Conservation (phyloP, 2,113 vertebrate species). For the Strix uralensis region DNA sequence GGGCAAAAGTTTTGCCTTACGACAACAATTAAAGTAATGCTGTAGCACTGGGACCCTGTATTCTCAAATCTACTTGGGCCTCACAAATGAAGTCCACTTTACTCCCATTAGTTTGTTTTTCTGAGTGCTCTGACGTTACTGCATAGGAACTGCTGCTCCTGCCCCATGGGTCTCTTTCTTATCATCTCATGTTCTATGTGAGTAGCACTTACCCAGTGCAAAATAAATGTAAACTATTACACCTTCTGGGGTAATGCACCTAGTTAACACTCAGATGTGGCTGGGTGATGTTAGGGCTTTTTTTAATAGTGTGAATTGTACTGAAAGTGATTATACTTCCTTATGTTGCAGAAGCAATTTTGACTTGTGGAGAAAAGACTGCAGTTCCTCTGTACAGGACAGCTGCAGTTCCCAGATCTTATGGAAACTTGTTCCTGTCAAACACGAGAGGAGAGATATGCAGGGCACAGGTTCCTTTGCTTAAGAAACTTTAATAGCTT, state of each 20-base stretch:
- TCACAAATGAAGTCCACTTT: not conserved
- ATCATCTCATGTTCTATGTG: not conserved
- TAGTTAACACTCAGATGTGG: not conserved
- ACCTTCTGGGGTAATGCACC: not conserved
- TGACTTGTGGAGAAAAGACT: not conserved
- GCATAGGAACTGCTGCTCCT: not conserved
- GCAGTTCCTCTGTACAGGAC: not conserved
- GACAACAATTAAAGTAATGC: not conserved
- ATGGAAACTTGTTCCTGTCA: not conserved
- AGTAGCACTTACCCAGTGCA: not conserved
- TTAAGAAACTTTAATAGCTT: not conserved
- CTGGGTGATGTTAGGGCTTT: not conserved
- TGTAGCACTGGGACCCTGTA: not conserved
- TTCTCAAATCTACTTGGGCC: not conserved
- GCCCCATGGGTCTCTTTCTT: not conserved
- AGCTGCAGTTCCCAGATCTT: not conserved
- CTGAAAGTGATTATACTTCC: not conserved
- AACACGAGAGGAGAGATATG: not conserved
- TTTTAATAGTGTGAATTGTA: not conserved
- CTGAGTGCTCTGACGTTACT: not conserved
- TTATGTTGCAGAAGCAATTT: not conserved
- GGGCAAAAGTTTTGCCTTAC: not conserved
- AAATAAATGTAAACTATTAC: rapidly evolving
- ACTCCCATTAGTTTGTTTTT: not conserved
- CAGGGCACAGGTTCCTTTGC: not conserved